Evolutionary conservation across 2,888 invertebrate genomes (phyloP).

Genomic region (Thecophora atra): DNA sequence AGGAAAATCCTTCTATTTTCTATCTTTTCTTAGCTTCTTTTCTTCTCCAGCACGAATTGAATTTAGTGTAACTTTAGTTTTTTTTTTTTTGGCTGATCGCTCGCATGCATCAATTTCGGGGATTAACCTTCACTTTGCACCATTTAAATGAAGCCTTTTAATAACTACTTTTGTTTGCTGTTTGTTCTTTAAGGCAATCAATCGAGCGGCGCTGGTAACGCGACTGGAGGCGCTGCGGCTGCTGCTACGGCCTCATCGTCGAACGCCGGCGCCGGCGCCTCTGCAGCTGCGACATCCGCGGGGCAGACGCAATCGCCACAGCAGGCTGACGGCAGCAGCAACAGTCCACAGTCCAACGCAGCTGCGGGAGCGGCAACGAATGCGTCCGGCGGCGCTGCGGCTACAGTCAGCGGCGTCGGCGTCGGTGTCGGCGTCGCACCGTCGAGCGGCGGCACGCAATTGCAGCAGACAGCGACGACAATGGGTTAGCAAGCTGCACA

Average conservation of each 20-base stretch:
- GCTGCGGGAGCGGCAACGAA: constrained; percentile 36
- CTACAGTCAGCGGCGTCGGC: constrained; percentile 42
- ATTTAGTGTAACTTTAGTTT: no score
- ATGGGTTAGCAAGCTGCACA: constrained; percentile 60
- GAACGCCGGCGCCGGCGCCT: constrained; percentile 42
- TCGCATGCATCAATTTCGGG: neutral
- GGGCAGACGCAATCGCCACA: constrained; percentile 40
- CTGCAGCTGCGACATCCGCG: constrained; percentile 42
- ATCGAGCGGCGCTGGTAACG: constrained; percentile 45
- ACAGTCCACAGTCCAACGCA: constrained; percentile 41
- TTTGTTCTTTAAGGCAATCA: constrained; percentile 47
- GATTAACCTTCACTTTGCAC: neutral
- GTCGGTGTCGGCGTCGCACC: constrained; percentile 43
- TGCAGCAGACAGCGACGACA: constrained; percentile 60
- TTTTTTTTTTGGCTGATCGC: neutral
- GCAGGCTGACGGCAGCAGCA: constrained; percentile 31
- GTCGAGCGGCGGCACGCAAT: constrained; percentile 47
- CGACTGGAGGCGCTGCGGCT: constrained; percentile 44
- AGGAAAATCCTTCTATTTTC: no score
- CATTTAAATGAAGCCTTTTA: neutral
- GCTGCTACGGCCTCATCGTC: constrained; percentile 45
- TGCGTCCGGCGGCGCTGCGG: constrained; percentile 44
- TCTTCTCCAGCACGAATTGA: no score
- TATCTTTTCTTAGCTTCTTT: no score
- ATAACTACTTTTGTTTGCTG: neutral